phyloP scores from a whole-genome alignment of 30 jellyfish, hydroid and myxozoan species.

The Pelagia noctiluca region DNA sequence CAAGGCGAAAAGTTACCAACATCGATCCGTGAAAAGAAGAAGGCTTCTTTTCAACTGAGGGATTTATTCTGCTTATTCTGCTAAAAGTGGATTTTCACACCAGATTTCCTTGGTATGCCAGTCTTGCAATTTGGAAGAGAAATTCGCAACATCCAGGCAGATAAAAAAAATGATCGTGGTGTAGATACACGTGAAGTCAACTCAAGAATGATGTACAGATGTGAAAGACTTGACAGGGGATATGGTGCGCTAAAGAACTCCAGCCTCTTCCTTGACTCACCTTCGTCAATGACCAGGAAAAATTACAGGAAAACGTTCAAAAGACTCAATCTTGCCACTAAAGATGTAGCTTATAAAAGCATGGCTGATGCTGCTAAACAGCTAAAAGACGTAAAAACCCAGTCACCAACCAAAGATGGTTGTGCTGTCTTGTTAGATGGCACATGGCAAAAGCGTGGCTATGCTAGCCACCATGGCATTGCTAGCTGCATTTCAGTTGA shows the following conservation, averaged over 20 bases:
- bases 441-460: constrained; percentile 19
- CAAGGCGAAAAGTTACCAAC: too few relatives aligned
- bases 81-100: too few relatives aligned
- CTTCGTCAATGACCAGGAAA: background rate
- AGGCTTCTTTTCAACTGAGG: too few relatives aligned
- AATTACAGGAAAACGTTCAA: background rate
- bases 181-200: too few relatives aligned
- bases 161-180: too few relatives aligned
- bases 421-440: constrained; percentile 2
- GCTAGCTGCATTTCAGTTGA: constrained; percentile 1
- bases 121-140: too few relatives aligned
- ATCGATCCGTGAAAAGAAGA: too few relatives aligned
- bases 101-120: too few relatives aligned
- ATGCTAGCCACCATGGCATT: background rate
- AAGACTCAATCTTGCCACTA: background rate
- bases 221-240: background rate
- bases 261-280: background rate
- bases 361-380: background rate
- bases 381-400: background rate
- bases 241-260: background rate
- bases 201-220: background rate
- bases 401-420: background rate
- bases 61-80: too few relatives aligned
- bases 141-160: too few relatives aligned
- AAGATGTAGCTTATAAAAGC: background rate